Evolutionary conservation across 1,140 invertebrate genomes (phyloP).

Genomic region (Bombus fervidus): DNA sequence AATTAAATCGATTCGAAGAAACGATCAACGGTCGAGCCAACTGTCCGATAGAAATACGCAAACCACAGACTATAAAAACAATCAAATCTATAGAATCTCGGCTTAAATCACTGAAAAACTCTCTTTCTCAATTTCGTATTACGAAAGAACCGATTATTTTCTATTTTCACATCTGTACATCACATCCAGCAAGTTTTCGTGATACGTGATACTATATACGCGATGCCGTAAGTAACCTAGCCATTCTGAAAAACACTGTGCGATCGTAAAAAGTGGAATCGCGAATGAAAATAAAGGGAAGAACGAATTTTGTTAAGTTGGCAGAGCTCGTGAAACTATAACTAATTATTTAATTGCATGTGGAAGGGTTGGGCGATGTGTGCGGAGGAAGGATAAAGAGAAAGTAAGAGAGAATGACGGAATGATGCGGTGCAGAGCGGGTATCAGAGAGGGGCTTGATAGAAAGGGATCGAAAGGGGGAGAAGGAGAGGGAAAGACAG

Average conservation of each 20-base stretch:
- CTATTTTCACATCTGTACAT: not conserved
- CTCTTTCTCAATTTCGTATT: too few relatives aligned
- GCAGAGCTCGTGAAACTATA: slow-evolving; percentile 42
- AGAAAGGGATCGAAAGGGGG: slow-evolving; percentile 12
- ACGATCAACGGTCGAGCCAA: too few relatives aligned
- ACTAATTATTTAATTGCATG: slow-evolving; percentile 70
- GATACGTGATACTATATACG: too few relatives aligned
- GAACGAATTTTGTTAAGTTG: slow-evolving; percentile 35
- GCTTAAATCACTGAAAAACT: not conserved
- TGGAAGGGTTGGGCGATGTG: slow-evolving; percentile 5
- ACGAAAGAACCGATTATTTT: not conserved
- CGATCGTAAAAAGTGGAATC: slow-evolving; percentile 1
- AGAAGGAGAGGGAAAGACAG: slow-evolving; percentile 16
- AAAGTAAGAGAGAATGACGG: slow-evolving; percentile 37
- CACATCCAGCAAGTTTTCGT: too few relatives aligned
- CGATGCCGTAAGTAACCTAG: too few relatives aligned
- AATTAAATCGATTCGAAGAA: not conserved
- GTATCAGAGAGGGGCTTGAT: not conserved
- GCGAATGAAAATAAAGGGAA: not conserved
- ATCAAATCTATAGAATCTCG: not conserved
- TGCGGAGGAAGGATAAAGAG: slow-evolving; percentile 19
- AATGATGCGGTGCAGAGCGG: not conserved
- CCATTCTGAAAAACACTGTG: too few relatives aligned
- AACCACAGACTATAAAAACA: not conserved
- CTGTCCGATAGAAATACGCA: too few relatives aligned